These are phyloP conservation scores for Tridacna gigas DNA, from an alignment of 2,888 invertebrate genomes.

Conservation along the genomic window DNA sequence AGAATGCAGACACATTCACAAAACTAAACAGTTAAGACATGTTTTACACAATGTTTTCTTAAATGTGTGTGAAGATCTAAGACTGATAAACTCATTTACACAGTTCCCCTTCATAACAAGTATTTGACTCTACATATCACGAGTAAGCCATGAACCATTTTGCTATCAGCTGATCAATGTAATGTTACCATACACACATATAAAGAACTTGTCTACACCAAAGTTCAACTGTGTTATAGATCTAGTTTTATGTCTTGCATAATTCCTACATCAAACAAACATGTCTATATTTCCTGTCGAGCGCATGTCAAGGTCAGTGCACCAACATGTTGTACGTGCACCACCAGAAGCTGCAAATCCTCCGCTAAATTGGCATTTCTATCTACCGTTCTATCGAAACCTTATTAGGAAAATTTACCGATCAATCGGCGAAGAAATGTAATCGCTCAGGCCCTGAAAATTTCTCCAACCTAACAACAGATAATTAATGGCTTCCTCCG, in stretches of 20 bases:
- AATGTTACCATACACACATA: too few relatives aligned
- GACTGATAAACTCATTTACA: too few relatives aligned
- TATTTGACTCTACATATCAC: too few relatives aligned
- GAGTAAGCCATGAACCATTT: too few relatives aligned
- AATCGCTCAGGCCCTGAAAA: neutral
- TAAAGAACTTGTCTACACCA: neutral
- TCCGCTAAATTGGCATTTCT: conserved; percentile 32
- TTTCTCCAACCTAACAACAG: neutral
- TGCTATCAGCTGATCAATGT: too few relatives aligned
- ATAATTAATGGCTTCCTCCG: neutral
- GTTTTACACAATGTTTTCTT: too few relatives aligned
- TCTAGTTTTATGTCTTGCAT: neutral
- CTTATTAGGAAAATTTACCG: conserved; percentile 54
- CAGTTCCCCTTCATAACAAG: too few relatives aligned
- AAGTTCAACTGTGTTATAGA: conserved; percentile 15
- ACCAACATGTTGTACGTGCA: conserved; percentile 23
- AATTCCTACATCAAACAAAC: neutral
- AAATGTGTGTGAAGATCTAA: too few relatives aligned
- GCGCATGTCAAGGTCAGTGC: conserved; percentile 21
- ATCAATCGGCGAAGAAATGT: neutral
- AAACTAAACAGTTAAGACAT: too few relatives aligned
- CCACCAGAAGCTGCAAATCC: conserved; percentile 12
- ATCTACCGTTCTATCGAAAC: conserved; percentile 37
- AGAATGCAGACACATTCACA: too few relatives aligned
- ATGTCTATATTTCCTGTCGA: conserved; percentile 2